Evolutionary conservation across 2,888 invertebrate genomes (phyloP), one percentile per base, ranked within the genome.

Genomic region (Xanthia icteritia): DNA sequence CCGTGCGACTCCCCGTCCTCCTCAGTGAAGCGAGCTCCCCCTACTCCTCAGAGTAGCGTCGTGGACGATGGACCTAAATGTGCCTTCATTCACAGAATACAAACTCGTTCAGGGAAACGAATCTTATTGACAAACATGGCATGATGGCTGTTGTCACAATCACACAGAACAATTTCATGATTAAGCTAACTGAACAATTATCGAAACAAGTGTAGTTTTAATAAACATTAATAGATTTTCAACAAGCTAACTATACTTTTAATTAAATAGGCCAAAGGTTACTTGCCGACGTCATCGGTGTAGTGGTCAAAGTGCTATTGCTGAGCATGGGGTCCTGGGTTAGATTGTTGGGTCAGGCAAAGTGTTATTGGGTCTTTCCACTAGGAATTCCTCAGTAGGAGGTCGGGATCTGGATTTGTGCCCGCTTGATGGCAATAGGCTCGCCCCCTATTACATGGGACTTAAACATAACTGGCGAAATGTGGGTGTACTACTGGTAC

Each of bases 151-250:
- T 17, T 17, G 23, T 42, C 42, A 70, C 45, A 72, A 56, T 72
- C 36, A 27, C 36, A 60, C 36, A 2, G 45, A 67, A 48, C 63
- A 76, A 76, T 76, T 27, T 76, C 36, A 8, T 23, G n/a, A 76
- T 76, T 45, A 27, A 27, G 17, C 54, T 27, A 76, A 64, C 36
- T 76, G 15, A 56, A 15, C 64, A 76, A 76, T 76, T 56, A 45
- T n/a, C 11, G 8, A 36, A 23, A 36, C 76, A 76, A 54, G 63
- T 63, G 51, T 54, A 45, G 8, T 45, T 36, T 11, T 23, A 63
- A 76, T 76, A 23, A 36, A 76, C 20, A 45, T 23, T 45, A 45
- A 76, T 76, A 63, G 76, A 64, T 56, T 76, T 56, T 76, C 27
- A 76, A 76, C 76, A 56, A 36, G 36, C 6, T 6, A 17, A 45